Evolutionary conservation across 2,888 invertebrate species (phyloP).

Genomic region (Tanypteryx hageni): DNA sequence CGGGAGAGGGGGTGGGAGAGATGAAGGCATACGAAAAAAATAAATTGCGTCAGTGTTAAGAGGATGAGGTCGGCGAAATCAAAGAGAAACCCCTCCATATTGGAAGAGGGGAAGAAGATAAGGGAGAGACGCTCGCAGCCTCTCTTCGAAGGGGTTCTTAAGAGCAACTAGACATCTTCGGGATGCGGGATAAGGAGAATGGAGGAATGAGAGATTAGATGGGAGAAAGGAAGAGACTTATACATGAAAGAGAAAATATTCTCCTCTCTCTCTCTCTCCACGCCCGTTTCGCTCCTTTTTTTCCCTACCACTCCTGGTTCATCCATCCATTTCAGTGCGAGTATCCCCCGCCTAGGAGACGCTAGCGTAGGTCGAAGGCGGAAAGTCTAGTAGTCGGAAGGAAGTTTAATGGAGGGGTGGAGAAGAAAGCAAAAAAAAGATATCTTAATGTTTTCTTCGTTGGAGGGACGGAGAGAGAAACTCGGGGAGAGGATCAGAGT

Average conservation of each 20-base stretch:
- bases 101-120: not conserved
- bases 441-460: conserved; percentile 45
- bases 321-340: not conserved
- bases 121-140: not conserved
- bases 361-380: not conserved
- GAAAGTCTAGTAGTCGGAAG: not conserved
- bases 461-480: conserved; percentile 9
- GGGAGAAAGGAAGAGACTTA: not conserved
- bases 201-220: not conserved
- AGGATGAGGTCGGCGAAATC: conserved; percentile 57
- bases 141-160: not conserved
- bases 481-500: not conserved
- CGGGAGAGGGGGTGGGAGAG: not conserved
- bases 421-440: not conserved
- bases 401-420: not conserved
- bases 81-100: conserved; percentile 54
- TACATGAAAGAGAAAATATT: not conserved
- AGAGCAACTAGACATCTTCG: not conserved
- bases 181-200: not conserved
- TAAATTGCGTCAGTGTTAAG: conserved; percentile 51
- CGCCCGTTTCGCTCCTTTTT: not conserved
- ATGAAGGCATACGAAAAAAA: conserved; percentile 22
- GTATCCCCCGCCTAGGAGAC: not conserved
- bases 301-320: not conserved
- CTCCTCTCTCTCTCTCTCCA: not conserved